These are phyloP conservation scores for Agapostemon virescens DNA, from an alignment of 2,888 invertebrate species.

Conservation along the genomic window DNA sequence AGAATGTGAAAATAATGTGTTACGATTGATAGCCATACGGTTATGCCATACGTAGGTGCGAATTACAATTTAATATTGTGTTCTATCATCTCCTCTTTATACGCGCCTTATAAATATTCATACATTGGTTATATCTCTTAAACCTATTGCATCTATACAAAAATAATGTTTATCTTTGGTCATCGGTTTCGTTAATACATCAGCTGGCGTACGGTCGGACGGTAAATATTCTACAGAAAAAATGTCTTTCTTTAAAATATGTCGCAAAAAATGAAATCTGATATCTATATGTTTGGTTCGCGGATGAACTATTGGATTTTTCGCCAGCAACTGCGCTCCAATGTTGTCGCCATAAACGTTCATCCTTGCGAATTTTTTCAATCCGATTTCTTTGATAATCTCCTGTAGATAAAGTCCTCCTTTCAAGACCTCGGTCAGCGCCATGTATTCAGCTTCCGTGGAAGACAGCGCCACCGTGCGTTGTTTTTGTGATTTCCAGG, in stretches of 20 bases:
- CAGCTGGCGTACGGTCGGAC: not conserved
- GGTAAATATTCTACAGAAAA: slow-evolving; percentile 8
- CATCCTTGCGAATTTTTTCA: not conserved
- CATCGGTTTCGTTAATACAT: not conserved
- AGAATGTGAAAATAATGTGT: no score
- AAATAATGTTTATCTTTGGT: not conserved
- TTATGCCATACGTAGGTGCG: no score
- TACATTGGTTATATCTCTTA: not conserved
- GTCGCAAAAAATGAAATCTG: no score
- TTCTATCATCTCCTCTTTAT: no score
- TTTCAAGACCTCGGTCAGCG: not conserved
- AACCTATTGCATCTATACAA: not conserved
- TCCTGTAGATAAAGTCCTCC: slow-evolving; percentile 2
- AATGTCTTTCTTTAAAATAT: not conserved
- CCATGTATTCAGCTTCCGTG: slow-evolving; percentile 17
- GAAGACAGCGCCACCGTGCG: not conserved
- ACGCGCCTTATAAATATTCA: not conserved
- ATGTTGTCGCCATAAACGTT: slow-evolving; percentile 20
- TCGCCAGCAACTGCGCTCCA: not conserved
- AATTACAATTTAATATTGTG: no score
- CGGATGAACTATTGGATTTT: no score
- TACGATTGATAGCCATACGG: no score
- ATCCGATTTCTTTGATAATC: slow-evolving; percentile 7
- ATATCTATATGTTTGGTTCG: no score
- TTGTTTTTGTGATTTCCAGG: not conserved